phyloP scores from a whole-genome alignment of 2,113 vertebrate species.

The Mormyrus iriodes region DNA sequence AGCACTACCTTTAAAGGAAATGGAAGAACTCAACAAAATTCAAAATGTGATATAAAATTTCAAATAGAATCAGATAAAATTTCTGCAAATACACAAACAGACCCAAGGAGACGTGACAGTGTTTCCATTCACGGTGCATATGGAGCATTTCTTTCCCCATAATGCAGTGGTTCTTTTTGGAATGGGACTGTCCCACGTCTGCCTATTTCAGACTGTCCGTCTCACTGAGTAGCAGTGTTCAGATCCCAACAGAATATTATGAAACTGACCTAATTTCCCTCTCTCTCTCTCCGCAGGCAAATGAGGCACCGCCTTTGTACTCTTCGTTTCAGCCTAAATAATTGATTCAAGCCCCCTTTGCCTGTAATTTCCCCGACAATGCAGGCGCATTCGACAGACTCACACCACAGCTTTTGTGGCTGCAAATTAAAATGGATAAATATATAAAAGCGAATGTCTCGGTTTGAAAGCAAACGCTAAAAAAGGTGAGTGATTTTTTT shows the following conservation, averaged over 20 bases:
- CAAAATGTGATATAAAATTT: neutral
- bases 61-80: neutral
- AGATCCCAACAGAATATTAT: constrained; percentile 25
- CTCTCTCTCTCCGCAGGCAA: constrained; percentile 42
- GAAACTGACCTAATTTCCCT: constrained; percentile 33
- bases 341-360: constrained; percentile 52
- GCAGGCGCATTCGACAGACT: constrained; percentile 35
- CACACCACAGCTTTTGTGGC: constrained; percentile 29
- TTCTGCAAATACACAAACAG: neutral
- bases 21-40: neutral
- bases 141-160: neutral
- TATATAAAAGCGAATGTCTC: constrained; percentile 44
- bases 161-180: neutral
- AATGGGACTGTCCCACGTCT: neutral
- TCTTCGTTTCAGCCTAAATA: constrained; percentile 59
- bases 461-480: constrained; percentile 21
- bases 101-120: neutral
- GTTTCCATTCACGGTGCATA: neutral
- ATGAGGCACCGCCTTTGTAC: constrained; percentile 50
- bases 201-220: neutral
- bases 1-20: neutral
- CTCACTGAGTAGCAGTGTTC: neutral
- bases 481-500: neutral
- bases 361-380: constrained; percentile 45
- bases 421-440: constrained; percentile 51